phyloP scores from a whole-genome alignment of 2,113 vertebrate genomes.

The Lipotes vexillifer region DNA sequence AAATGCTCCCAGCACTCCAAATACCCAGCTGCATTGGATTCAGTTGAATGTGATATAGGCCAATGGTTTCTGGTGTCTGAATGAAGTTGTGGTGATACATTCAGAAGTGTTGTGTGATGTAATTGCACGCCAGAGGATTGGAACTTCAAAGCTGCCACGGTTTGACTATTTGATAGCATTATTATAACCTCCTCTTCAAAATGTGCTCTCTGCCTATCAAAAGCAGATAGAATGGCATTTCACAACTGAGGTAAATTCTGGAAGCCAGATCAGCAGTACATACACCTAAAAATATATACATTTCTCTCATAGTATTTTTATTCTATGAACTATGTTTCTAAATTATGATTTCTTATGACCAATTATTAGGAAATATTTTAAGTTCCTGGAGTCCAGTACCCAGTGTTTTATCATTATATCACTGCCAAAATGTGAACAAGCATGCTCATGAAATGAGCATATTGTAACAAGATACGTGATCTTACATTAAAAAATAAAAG shows the following conservation, averaged over 20 bases:
- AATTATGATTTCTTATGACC: background rate
- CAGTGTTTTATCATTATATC: background rate
- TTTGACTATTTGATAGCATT: slow-evolving; percentile 53
- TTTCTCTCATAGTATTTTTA: background rate
- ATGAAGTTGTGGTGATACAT: slow-evolving; percentile 20
- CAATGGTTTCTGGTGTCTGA: slow-evolving; percentile 41
- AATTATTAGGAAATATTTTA: background rate
- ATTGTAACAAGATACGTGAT: background rate
- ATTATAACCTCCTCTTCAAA: slow-evolving; percentile 62
- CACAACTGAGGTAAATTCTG: background rate
- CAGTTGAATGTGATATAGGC: slow-evolving; percentile 43
- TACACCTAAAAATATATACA: background rate
- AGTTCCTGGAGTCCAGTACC: background rate
- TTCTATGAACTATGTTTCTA: background rate
- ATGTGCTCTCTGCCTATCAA: slow-evolving; percentile 44
- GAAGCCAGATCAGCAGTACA: background rate
- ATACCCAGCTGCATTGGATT: slow-evolving; percentile 57
- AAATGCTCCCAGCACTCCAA: slow-evolving; percentile 37
- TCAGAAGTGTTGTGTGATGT: slow-evolving; percentile 3
- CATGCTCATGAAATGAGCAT: background rate
- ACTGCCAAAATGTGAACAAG: background rate
- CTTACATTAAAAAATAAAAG: background rate
- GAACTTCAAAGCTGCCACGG: background rate
- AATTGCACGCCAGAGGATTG: slow-evolving; percentile 32
- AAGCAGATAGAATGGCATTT: slow-evolving; percentile 40